Evolutionary conservation across 2,113 vertebrate genomes (phyloP).

Genomic region (Pseudorasbora parva): DNA sequence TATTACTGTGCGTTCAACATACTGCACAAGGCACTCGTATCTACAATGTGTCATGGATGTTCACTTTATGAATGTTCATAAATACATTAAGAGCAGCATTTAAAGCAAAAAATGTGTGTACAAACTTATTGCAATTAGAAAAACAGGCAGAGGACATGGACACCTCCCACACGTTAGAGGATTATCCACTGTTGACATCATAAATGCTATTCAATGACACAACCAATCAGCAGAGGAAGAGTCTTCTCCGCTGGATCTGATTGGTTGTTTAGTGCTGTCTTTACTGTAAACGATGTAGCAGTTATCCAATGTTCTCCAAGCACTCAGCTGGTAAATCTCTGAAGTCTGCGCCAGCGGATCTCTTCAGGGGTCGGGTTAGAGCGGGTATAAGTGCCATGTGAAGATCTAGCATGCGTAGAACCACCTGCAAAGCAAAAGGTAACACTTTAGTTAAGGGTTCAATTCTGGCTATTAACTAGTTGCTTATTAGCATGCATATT

Average conservation of each 20-base stretch:
- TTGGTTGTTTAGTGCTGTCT: neutral
- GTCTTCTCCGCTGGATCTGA: neutral
- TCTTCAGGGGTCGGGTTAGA: constrained; percentile 62
- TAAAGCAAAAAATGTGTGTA: neutral
- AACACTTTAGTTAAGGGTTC: no score
- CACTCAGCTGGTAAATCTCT: constrained; percentile 66
- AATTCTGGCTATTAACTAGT: no score
- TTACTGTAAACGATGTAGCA: neutral
- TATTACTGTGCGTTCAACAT: neutral
- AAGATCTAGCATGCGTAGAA: constrained; percentile 42
- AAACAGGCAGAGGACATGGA: neutral
- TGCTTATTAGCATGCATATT: no score
- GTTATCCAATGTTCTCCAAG: neutral
- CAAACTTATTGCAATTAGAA: neutral
- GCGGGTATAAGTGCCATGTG: constrained; percentile 57
- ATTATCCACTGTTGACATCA: neutral
- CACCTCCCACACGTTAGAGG: neutral
- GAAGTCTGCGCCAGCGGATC: constrained; percentile 66
- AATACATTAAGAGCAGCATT: neutral
- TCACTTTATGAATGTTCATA: neutral
- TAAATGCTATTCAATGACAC: neutral
- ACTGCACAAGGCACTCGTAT: neutral
- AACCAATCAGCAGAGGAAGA: neutral
- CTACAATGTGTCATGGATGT: neutral
- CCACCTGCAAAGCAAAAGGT: constrained; percentile 52